These are phyloP conservation scores for Cosmorhoe ocellata DNA, from an alignment of 2,888 invertebrate genomes.

Conservation along the genomic window DNA sequence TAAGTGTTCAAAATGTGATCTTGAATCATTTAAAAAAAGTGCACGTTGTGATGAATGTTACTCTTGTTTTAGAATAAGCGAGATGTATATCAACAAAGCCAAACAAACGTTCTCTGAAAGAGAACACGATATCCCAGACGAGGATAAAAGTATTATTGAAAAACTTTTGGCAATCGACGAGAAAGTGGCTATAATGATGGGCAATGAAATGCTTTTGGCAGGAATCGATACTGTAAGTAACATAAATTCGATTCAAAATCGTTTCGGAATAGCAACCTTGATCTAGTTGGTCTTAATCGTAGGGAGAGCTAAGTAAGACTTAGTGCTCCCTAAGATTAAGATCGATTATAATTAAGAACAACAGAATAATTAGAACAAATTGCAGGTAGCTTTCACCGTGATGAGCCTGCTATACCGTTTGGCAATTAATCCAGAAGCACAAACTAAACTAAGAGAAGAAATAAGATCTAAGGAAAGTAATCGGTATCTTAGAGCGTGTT, in stretches of 20 bases:
- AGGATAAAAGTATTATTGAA: constrained; percentile 84
- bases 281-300: too few species aligned
- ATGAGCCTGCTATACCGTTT: constrained; percentile 77
- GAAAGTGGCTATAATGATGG: constrained; percentile 85
- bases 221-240: constrained; percentile 86
- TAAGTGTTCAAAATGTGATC: constrained; percentile 44
- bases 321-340: too few species aligned
- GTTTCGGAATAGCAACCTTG: too few species aligned
- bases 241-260: too few species aligned
- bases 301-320: too few species aligned
- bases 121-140: constrained; percentile 59
- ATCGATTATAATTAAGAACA: too few species aligned
- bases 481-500: constrained; percentile 83
- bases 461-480: constrained; percentile 49
- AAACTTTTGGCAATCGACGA: constrained; percentile 84
- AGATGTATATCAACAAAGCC: constrained; percentile 57
- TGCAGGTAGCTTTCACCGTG: constrained; percentile 66
- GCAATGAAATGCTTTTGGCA: constrained; percentile 86
- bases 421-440: constrained; percentile 76
- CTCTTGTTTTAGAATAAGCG: constrained; percentile 54
- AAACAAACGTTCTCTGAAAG: constrained; percentile 53
- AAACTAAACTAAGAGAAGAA: constrained; percentile 72
- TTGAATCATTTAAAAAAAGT: background rate
- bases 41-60: too few species aligned
- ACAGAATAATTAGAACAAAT: constrained; percentile 10